Percentiles rank a stretch among this genome's conserved stretches.
Evolutionary conservation across 2,888 invertebrate species (phyloP).

Genomic region (Allophyes oxyacanthae): DNA sequence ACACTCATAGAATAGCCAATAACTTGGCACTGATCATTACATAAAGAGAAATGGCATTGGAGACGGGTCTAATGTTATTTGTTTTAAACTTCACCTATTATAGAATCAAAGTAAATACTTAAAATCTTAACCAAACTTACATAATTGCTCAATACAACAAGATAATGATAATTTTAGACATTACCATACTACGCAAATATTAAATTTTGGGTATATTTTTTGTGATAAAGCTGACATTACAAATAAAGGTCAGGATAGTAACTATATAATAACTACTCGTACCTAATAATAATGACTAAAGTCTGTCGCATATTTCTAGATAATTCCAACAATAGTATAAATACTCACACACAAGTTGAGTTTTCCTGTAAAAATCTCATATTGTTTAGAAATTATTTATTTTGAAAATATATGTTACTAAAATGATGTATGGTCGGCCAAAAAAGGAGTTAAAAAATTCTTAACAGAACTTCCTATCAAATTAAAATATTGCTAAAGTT

Average conservation of each 20-base stretch:
- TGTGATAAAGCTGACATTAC: slow-evolving; percentile 5
- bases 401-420: no score
- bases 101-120: slow-evolving; percentile 6
- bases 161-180: not conserved
- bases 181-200: slow-evolving; percentile 13
- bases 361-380: not conserved
- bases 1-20: slow-evolving; percentile 4
- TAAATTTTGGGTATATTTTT: not conserved
- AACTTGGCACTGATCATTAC: slow-evolving; percentile 22
- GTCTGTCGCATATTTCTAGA: not conserved
- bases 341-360: not conserved
- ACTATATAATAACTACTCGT: no score
- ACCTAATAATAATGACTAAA: slow-evolving; percentile 3
- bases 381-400: no score
- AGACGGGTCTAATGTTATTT: not conserved
- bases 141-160: not conserved
- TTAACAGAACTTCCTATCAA: no score
- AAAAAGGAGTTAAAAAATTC: no score
- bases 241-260: slow-evolving; percentile 4
- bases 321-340: not conserved
- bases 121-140: not conserved
- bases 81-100: slow-evolving; percentile 21
- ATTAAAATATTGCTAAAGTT: no score
- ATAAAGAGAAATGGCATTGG: slow-evolving; percentile 34
- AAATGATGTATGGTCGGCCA: no score